Evolutionary conservation across 2,888 invertebrate species (phyloP), one percentile per base, ranked within the genome.

Genomic region (Cremastobaeus sp.): DNA sequence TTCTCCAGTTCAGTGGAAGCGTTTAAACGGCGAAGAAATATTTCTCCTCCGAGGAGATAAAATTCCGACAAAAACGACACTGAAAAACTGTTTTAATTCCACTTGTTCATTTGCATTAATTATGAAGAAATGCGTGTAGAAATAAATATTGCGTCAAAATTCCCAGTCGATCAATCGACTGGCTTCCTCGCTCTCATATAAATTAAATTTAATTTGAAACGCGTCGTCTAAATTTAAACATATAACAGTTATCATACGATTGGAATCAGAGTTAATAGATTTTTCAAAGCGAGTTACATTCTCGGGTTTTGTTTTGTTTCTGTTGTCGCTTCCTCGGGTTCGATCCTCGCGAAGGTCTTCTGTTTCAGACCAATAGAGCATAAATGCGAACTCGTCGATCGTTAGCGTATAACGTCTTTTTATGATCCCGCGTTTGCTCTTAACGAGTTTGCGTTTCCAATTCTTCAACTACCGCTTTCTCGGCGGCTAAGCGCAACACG

Each of bases 381-480:
- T 60, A 72, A 72, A 76, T 71, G 69, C 69, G 69, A 72, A 68
- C 72, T 76, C 64, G 68, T 65, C 69, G 69, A 69, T 74, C 74
- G 74, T 74, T 74, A 74, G 74, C 48, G 69, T 68, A 69, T 71
- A 76, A 72, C 68, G 68, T 62, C 68, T 76, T 76, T 76, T 76
- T 76, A 76, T 54, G 74, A 74, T 69, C 65, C 59, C 65, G 69
- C 64, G 74, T 69, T 71, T 50, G 55, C 66, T 68, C 71, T 76
- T 76, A 76, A 72, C 75, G 75, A 72, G 66, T 76, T 76, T 64
- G 72, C 65, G 72, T 71, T 75, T 71, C 62, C 62, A 65, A 74
- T 70, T 62, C 57, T 66, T 60, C 48, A 70, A 48, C 60, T 52
- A 60, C 68, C 47, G 64, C 66, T 68, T 68, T 68, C 66, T 55